phyloP scores from a whole-genome alignment of 2,888 invertebrate genomes.

The Stenchaetothrips biformis region DNA sequence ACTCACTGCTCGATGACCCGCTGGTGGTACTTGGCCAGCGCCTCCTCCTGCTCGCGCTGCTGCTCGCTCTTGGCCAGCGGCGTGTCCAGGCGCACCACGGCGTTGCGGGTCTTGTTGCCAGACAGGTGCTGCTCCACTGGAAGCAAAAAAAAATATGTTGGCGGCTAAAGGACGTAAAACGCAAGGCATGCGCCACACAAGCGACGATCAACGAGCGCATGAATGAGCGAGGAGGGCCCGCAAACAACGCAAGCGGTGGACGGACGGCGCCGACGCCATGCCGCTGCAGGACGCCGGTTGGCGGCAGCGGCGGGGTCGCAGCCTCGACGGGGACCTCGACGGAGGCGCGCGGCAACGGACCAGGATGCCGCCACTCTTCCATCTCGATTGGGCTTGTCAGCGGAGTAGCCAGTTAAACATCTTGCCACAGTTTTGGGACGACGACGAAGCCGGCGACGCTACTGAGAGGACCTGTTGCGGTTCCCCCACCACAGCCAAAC shows the following conservation, averaged over 20 bases:
- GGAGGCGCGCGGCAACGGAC: too few relatives aligned
- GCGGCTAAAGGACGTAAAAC: neutral
- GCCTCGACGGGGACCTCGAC: too few relatives aligned
- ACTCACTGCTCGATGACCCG: slow-evolving; percentile 62
- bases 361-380: too few relatives aligned
- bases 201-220: neutral
- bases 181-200: neutral
- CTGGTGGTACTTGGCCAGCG: slow-evolving; percentile 55
- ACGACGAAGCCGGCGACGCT: too few relatives aligned
- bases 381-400: too few relatives aligned
- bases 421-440: too few relatives aligned
- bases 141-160: slow-evolving; percentile 35
- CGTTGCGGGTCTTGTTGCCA: slow-evolving; percentile 69
- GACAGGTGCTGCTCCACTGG: slow-evolving; percentile 69
- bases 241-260: neutral
- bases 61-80: slow-evolving; percentile 72
- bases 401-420: too few relatives aligned
- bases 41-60: slow-evolving; percentile 60
- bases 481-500: too few relatives aligned
- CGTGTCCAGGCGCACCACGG: slow-evolving; percentile 71
- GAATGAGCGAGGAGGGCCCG: neutral
- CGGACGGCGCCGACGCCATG: neutral
- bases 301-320: neutral
- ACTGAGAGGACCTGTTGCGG: too few relatives aligned
- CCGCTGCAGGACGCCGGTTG: neutral